These are phyloP conservation scores for Parnassius apollo DNA, from an alignment of 2,888 invertebrate species.

Conservation along the genomic window DNA sequence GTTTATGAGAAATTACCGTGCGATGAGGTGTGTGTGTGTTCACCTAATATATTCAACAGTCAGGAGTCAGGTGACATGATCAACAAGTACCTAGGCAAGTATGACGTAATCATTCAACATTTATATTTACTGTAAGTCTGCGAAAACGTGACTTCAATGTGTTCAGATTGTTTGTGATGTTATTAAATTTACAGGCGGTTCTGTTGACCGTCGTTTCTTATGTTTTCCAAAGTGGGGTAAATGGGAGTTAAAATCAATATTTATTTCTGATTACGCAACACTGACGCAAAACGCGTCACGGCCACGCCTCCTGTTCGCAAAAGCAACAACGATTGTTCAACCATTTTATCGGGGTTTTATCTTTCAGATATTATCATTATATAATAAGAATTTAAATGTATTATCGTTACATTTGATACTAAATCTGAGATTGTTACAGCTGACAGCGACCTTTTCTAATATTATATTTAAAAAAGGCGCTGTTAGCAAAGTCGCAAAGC, in stretches of 20 bases:
- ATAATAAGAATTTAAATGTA: too few relatives aligned
- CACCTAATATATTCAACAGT: constrained; percentile 16
- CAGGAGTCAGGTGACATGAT: constrained; percentile 19
- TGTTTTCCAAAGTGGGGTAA: constrained; percentile 5
- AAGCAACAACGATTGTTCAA: constrained; percentile 29
- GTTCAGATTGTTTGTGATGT: constrained; percentile 16
- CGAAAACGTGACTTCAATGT: constrained; percentile 19
- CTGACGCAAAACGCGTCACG: constrained; percentile 57
- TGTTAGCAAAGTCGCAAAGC: too few relatives aligned
- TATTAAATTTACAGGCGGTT: constrained; percentile 13
- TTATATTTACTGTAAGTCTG: constrained; percentile 12
- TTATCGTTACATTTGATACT: too few relatives aligned
- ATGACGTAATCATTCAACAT: constrained; percentile 14
- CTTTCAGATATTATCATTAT: too few relatives aligned
- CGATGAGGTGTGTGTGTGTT: neutral
- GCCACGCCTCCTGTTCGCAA: constrained; percentile 69
- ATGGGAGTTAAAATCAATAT: constrained; percentile 28
- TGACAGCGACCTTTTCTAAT: too few relatives aligned
- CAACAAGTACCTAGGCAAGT: neutral
- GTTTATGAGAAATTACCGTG: too few relatives aligned
- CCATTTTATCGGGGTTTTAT: too few relatives aligned
- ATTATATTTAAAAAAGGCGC: too few relatives aligned
- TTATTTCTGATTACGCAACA: constrained; percentile 46
- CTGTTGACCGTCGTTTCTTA: constrained; percentile 16
- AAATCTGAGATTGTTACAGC: too few relatives aligned